Evolutionary conservation across 1,140 invertebrate genomes (phyloP).

Genomic region (Propsilocerus akamusi): DNA sequence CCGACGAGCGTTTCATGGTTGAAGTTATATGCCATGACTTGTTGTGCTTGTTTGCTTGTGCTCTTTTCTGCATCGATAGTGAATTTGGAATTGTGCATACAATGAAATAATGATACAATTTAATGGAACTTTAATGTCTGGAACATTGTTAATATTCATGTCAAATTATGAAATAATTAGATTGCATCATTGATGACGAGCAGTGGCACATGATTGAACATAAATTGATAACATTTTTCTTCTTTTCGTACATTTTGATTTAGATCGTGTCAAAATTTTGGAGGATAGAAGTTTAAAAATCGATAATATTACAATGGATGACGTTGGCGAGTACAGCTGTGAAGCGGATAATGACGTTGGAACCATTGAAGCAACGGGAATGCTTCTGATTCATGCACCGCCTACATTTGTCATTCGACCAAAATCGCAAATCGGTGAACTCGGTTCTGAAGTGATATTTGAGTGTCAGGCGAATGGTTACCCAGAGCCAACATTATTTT

Average conservation of each 20-base stretch:
- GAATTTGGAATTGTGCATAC: conserved; percentile 1
- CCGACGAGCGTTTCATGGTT: background rate
- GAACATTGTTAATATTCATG: too few species aligned
- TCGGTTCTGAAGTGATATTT: conserved; percentile 42
- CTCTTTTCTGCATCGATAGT: background rate
- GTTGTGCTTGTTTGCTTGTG: background rate
- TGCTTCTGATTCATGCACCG: conserved; percentile 58
- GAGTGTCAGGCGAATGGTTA: conserved; percentile 46
- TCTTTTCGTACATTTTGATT: conserved; percentile 2
- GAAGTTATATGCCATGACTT: background rate
- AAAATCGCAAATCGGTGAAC: conserved; percentile 42
- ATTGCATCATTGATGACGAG: too few species aligned
- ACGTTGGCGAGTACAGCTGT: conserved; percentile 84
- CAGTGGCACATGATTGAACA: too few species aligned
- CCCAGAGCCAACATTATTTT: conserved; percentile 52
- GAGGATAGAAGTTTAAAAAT: conserved; percentile 63
- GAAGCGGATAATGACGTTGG: conserved; percentile 79
- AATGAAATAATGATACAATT: too few species aligned
- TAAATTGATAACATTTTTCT: background rate
- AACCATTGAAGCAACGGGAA: conserved; percentile 57
- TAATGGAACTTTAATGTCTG: too few species aligned
- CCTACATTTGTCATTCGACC: conserved; percentile 42
- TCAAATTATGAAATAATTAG: too few species aligned
- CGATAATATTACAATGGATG: conserved; percentile 49
- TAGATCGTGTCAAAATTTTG: conserved; percentile 51